Percentiles rank a stretch among this genome's conserved stretches.
Conservation (phyloP, 23 tunicate genomes). For the Phallusia fumigata region DNA sequence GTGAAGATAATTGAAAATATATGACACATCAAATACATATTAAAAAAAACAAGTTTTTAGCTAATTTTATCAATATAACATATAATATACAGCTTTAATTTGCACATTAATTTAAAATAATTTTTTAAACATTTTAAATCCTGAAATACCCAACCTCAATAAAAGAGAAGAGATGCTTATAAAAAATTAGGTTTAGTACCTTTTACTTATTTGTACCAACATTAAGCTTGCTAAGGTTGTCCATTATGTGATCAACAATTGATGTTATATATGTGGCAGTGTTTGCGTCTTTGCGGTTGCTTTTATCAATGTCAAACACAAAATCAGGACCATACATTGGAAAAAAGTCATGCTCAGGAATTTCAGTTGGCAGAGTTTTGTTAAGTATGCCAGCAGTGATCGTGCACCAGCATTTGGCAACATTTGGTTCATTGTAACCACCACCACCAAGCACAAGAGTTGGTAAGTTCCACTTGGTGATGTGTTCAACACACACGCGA, state of each 20-base stretch:
- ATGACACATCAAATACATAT: no score
- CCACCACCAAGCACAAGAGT: slow-evolving; percentile 86
- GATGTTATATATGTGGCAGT: slow-evolving; percentile 28
- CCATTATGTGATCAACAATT: neutral
- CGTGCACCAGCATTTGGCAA: slow-evolving; percentile 69
- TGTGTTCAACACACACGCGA: slow-evolving; percentile 20
- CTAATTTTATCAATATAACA: no score
- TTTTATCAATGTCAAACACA: slow-evolving; percentile 41
- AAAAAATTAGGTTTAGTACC: no score
- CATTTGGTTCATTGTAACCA: slow-evolving; percentile 80
- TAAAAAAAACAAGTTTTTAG: no score
- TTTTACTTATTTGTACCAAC: no score
- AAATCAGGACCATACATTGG: slow-evolving; percentile 64
- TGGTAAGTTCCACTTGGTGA: slow-evolving; percentile 59
- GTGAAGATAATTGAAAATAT: neutral
- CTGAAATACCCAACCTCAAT: no score
- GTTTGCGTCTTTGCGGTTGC: slow-evolving; percentile 66
- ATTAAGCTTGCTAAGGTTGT: neutral
- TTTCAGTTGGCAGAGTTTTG: slow-evolving; percentile 32
- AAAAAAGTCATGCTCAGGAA: slow-evolving; percentile 73
- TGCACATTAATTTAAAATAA: no score
- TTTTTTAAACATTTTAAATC: no score
- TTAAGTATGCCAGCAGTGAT: slow-evolving; percentile 53
- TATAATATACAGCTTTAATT: no score
- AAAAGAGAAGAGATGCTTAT: no score